These are phyloP conservation scores for Mesocricetus auratus DNA, from an alignment of 2,113 vertebrate species.

Conservation along the genomic window DNA sequence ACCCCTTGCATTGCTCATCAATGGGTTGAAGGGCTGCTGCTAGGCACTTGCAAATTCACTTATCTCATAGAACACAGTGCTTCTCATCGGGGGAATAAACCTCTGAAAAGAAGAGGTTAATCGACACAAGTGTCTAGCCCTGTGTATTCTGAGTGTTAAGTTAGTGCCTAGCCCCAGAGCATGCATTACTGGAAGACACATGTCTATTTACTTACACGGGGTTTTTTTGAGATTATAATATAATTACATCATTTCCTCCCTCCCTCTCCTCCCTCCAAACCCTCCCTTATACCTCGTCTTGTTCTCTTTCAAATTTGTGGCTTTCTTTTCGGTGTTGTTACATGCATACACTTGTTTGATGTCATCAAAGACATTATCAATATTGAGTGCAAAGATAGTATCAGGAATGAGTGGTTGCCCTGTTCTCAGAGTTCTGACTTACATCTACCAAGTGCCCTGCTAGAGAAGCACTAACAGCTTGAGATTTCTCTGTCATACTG, in stretches of 20 bases:
- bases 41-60: neutral
- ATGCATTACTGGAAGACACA: neutral
- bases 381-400: neutral
- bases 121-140: neutral
- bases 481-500: neutral
- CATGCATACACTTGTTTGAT: neutral
- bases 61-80: neutral
- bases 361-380: neutral
- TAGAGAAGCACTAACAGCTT: constrained; percentile 24
- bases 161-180: neutral
- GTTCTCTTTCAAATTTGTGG: neutral
- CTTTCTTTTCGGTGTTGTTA: neutral
- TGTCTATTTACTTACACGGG: neutral
- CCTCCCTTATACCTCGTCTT: neutral
- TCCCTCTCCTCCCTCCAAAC: neutral
- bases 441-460: neutral
- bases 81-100: neutral
- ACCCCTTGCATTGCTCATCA: neutral
- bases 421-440: neutral
- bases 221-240: neutral
- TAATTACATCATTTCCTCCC: neutral
- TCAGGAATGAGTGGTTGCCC: neutral
- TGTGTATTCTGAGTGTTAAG: neutral
- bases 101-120: neutral
- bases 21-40: neutral